A percentile compares a stretch with the other conserved stretches of the same genome.
These are phyloP conservation scores for Drosophila prostipennis DNA, from an alignment of 2,888 invertebrate genomes.

Conservation along the genomic window DNA sequence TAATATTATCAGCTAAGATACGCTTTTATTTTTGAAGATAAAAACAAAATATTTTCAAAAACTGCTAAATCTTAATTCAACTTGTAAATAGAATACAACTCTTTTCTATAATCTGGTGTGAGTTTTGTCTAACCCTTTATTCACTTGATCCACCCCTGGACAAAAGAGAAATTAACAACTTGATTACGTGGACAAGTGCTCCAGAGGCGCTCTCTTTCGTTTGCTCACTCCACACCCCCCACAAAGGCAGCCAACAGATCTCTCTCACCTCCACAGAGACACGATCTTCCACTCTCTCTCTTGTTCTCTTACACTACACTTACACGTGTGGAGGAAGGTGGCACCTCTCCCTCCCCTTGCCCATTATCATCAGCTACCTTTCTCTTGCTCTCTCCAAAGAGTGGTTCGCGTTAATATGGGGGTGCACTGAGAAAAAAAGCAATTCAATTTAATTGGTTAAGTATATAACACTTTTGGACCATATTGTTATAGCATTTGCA, in stretches of 20 bases:
- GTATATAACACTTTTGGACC: no score
- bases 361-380: neutral
- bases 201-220: slow-evolving; percentile 2
- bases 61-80: no score
- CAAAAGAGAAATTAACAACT: slow-evolving; percentile 43
- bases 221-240: slow-evolving; percentile 3
- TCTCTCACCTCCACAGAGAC: neutral
- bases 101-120: no score
- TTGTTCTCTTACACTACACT: slow-evolving; percentile 14
- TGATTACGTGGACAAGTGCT: slow-evolving; percentile 75
- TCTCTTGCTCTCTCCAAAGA: neutral
- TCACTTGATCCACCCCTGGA: slow-evolving; percentile 38
- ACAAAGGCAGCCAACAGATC: neutral
- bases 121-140: neutral
- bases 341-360: neutral
- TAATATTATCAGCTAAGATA: no score
- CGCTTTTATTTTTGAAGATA: no score
- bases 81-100: no score
- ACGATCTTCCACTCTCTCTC: slow-evolving; percentile 15
- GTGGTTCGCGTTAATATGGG: neutral
- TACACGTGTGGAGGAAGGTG: neutral
- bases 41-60: no score
- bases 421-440: neutral
- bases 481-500: no score
- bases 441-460: no score